phyloP scores from a whole-genome alignment of 1,140 invertebrate genomes.

The Meloidogyne floridensis region DNA sequence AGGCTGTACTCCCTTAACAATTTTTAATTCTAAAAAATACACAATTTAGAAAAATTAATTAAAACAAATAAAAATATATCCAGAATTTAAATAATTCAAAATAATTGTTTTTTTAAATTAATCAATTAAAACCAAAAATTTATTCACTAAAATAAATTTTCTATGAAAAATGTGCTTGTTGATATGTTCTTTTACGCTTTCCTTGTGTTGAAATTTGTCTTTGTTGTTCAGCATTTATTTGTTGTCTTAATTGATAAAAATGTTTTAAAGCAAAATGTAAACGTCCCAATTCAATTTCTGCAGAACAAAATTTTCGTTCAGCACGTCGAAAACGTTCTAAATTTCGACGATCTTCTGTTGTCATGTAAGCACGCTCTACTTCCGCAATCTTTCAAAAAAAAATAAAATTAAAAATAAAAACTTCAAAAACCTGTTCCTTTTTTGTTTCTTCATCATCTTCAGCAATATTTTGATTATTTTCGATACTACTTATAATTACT shows the following conservation, averaged over 20 bases:
- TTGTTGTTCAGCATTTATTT: conserved; percentile 17
- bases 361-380: conserved; percentile 40
- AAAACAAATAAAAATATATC: neutral
- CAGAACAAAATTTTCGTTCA: conserved; percentile 27
- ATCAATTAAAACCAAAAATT: neutral
- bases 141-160: neutral
- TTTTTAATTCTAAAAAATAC: no score
- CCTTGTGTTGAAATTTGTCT: conserved; percentile 11
- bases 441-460: conserved; percentile 36
- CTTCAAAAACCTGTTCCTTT: conserved; percentile 38
- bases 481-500: conserved; percentile 37
- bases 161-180: conserved; percentile 1
- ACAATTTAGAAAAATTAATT: neutral
- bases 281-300: conserved; percentile 39
- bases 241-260: conserved; percentile 26
- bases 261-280: conserved; percentile 40
- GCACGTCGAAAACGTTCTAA: conserved; percentile 30
- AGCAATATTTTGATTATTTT: conserved; percentile 31
- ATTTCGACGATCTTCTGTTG: conserved; percentile 22
- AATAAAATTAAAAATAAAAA: neutral
- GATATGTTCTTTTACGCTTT: neutral
- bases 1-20: no score
- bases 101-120: neutral
- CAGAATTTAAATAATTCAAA: neutral
- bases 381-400: conserved; percentile 26